Evolutionary conservation across 2,797 vertebrate genomes (phyloP).

Genomic region (Anguilla pacifica): DNA sequence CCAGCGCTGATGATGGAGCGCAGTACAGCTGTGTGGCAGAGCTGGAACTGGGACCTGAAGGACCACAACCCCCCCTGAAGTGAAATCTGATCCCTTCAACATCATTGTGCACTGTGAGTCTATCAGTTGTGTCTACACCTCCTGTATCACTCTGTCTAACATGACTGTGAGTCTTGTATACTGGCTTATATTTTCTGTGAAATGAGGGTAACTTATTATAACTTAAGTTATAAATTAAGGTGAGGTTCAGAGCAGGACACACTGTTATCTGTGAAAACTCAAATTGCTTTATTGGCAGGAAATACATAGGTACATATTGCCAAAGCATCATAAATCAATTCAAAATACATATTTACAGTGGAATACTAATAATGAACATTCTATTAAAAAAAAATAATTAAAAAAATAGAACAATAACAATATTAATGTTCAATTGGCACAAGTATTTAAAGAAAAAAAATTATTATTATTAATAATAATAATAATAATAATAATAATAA

Average conservation of each 20-base stretch:
- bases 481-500: no score
- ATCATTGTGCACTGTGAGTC: constrained; percentile 37
- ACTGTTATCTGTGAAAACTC: not conserved
- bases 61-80: not conserved
- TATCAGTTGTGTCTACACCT: not conserved
- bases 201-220: not conserved
- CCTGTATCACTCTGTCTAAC: not conserved
- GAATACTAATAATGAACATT: no score
- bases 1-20: constrained; percentile 38
- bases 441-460: no score
- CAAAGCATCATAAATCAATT: no score
- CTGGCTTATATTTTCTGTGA: not conserved
- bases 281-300: no score
- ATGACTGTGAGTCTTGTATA: not conserved
- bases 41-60: constrained; percentile 46
- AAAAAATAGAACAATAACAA: no score
- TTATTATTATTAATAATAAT: no score
- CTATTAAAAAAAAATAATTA: no score
- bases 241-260: not conserved
- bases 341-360: no score
- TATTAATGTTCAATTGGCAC: no score
- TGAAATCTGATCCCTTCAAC: constrained; percentile 47
- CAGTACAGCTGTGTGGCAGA: constrained; percentile 59
- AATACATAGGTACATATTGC: no score
- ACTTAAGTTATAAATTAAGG: not conserved